phyloP scores from a whole-genome alignment of 2,888 invertebrate species.

The Tolmerus cingulatus region DNA sequence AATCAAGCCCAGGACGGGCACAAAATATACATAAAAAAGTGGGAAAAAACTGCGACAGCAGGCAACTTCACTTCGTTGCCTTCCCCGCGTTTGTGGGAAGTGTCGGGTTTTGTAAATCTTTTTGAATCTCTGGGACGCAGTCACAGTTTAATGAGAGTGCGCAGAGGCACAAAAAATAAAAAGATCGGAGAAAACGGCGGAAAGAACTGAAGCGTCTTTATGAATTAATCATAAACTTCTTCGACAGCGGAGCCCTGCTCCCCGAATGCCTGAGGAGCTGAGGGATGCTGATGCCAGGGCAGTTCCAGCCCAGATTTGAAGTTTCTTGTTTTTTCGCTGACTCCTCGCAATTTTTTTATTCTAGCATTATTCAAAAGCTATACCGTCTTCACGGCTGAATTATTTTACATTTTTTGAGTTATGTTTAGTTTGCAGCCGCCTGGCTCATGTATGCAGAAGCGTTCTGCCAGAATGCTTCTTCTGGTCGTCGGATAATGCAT shows the following conservation, averaged over 20 bases:
- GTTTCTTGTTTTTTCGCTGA: neutral
- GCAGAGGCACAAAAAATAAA: neutral
- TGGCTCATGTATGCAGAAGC: neutral
- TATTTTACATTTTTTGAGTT: slow-evolving; percentile 23
- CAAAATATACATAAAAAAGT: neutral
- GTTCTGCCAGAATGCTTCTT: neutral
- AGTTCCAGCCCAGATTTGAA: neutral
- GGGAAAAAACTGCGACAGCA: neutral
- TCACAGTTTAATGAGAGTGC: slow-evolving; percentile 21
- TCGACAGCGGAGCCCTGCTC: neutral
- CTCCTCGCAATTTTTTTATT: neutral
- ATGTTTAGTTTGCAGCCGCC: neutral
- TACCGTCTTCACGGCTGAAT: neutral
- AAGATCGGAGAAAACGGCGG: neutral
- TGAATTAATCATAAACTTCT: slow-evolving; percentile 28
- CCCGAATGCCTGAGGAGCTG: neutral
- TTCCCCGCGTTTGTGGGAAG: slow-evolving; percentile 2
- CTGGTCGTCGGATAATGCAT: neutral
- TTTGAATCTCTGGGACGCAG: neutral
- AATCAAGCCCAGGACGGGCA: neutral
- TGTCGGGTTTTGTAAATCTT: slow-evolving; percentile 6
- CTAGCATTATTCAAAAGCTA: slow-evolving; percentile 8
- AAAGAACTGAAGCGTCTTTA: slow-evolving; percentile 4
- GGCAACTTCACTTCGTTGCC: neutral
- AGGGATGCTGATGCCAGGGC: neutral